These are phyloP conservation scores for Elanus axillaris DNA, from an alignment of 2,113 vertebrate species.

Conservation along the genomic window DNA sequence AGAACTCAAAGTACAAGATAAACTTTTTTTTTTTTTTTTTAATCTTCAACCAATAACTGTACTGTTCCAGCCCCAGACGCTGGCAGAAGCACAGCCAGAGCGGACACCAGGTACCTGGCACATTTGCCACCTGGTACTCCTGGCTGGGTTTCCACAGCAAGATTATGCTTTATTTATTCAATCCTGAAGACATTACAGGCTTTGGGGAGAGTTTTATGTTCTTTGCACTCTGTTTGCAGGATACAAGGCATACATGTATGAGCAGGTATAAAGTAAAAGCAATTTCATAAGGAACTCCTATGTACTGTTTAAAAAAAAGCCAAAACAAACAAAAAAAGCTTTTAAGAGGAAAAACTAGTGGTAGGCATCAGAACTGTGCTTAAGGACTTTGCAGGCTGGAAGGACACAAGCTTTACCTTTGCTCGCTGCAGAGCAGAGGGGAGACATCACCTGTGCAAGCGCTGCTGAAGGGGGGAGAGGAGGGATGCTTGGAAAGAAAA, in stretches of 20 bases:
- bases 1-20: conserved; percentile 46
- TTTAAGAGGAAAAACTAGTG: background rate
- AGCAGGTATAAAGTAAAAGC: background rate
- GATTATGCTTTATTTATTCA: background rate
- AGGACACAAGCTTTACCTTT: background rate
- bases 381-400: background rate
- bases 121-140: conserved; percentile 28
- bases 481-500: background rate
- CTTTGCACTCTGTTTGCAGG: background rate
- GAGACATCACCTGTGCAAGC: accelerated
- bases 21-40: background rate
- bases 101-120: conserved; percentile 19
- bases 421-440: background rate
- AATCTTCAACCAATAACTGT: background rate
- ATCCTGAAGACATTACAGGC: background rate
- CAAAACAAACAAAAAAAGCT: background rate
- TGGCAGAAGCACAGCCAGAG: background rate
- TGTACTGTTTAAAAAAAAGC: background rate
- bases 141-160: background rate
- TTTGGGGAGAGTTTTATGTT: background rate
- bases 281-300: background rate
- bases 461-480: background rate
- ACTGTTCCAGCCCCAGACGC: background rate
- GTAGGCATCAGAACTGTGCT: background rate
- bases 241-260: accelerated